Evolutionary conservation across 2,888 invertebrate genomes (phyloP).

Genomic region (Lucinisca nassula): DNA sequence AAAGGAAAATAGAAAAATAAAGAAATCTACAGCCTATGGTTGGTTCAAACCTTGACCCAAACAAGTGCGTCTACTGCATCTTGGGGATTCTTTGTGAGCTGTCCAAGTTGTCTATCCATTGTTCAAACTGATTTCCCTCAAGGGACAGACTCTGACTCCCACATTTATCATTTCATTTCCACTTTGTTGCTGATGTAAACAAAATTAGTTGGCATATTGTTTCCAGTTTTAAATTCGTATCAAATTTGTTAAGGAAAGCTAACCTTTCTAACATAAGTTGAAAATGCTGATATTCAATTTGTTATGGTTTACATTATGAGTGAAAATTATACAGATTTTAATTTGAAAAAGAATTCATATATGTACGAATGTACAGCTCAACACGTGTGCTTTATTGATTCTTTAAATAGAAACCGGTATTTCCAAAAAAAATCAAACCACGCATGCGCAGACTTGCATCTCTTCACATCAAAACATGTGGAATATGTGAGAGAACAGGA

Average conservation of each 20-base stretch:
- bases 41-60: slow-evolving; percentile 86
- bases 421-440: background rate
- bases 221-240: background rate
- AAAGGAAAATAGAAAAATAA: too few relatives aligned
- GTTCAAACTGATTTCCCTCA: background rate
- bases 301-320: too few relatives aligned
- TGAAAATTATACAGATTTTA: too few relatives aligned
- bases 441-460: background rate
- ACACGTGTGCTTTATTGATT: background rate
- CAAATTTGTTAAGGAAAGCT: background rate
- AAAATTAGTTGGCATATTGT: background rate
- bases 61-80: slow-evolving; percentile 81
- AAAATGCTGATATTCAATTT: too few relatives aligned
- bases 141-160: background rate
- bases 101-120: slow-evolving; percentile 85
- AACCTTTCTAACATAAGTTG: too few relatives aligned
- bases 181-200: slow-evolving; percentile 4
- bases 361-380: background rate
- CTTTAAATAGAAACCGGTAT: background rate
- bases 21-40: too few relatives aligned
- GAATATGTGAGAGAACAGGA: background rate
- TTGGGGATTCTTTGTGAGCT: slow-evolving; percentile 80
- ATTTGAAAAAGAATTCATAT: background rate
- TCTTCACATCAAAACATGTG: slow-evolving; percentile 4
- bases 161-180: background rate